Base-by-base conservation (phyloP, 2,888 invertebrate genomes). In the Octodonta nipae region DNA sequence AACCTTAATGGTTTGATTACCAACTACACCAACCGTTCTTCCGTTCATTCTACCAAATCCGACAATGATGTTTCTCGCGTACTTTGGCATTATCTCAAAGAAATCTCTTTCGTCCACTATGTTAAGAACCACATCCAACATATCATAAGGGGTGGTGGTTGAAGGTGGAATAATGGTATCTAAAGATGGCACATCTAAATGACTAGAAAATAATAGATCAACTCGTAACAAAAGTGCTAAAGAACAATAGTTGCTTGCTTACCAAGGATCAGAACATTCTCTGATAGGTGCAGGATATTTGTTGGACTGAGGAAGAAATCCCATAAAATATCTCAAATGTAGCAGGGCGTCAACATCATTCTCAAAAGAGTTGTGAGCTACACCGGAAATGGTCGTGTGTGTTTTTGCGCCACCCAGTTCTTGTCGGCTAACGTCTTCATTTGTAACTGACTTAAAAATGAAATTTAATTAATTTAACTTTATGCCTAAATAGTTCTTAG, bases 401-500 rank as follows among this genome's bases (percentile, higher is more conserved):
- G 73, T 71, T 50, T 72, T 70, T 11, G 75, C 69, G 28, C 77
- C 76, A 26, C 77, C 76, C 30, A 77, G 55, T 49, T 76, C 69
- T 50, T 76, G 75, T 50, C 74, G 73, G n/a, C 74, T 71, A 3
- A 77, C 74, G 44, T 70, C 70, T 56, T 77, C 75, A 51, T 73
- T 73, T 12, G 75, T 75, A 11, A 75, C 74, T 14, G 74, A 67
- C 67, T 72, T 39, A 29, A 51, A 49, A 27, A 11, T 22, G 11
- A 4, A 22, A 11, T 11, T 10, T n/a, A 22, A 10, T 3, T 3
- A 3, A 22, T 22, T 3, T 3, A 10, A 22, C 22, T 22, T 4
- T 22, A 22, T 22, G 11, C 22, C 4, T 17, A 10, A 22, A 22
- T 5, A 3, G 11, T 22, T 22, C 12, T 14, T 28, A 25, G 24